Conservation (phyloP, 1,140 invertebrate species). For the Mamestra configurata region DNA sequence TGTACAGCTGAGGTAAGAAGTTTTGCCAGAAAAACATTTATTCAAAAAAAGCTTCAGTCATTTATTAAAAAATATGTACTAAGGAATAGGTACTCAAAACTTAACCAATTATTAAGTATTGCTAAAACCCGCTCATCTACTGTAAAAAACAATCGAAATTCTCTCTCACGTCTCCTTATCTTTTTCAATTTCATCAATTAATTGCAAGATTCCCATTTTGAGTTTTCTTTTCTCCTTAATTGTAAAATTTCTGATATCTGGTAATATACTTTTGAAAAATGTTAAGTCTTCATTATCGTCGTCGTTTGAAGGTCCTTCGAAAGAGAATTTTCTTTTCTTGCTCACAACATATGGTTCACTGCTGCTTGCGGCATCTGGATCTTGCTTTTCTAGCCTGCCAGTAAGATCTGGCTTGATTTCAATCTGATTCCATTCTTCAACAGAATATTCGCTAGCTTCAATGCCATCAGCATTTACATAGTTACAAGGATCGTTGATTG, state of each 20-base stretch:
- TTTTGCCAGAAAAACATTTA: not conserved
- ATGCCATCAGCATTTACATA: conserved; percentile 29
- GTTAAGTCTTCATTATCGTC: conserved; percentile 62
- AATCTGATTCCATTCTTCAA: conserved; percentile 49
- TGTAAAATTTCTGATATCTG: conserved; percentile 65
- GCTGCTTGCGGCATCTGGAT: not conserved
- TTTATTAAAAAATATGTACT: not conserved
- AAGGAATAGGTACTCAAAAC: not conserved
- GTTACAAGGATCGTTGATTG: not conserved
- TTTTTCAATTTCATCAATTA: conserved; percentile 66
- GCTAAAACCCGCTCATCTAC: not conserved
- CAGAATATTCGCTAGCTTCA: conserved; percentile 39
- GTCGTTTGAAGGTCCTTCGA: conserved; percentile 43
- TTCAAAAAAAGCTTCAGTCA: not conserved
- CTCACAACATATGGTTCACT: not conserved
- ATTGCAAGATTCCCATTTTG: conserved; percentile 64
- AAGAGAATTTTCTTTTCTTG: conserved; percentile 31
- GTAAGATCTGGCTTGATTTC: conserved; percentile 52
- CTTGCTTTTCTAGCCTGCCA: not conserved
- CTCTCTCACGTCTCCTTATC: conserved; percentile 14
- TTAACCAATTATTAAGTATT: not conserved
- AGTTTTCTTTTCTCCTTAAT: conserved; percentile 64
- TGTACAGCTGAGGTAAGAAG: not conserved
- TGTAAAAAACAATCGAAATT: not conserved
- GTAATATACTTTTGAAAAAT: conserved; percentile 69